These are phyloP conservation scores for Pyrgilauda ruficollis DNA, from an alignment of 2,113 vertebrate genomes.

Conservation along the genomic window DNA sequence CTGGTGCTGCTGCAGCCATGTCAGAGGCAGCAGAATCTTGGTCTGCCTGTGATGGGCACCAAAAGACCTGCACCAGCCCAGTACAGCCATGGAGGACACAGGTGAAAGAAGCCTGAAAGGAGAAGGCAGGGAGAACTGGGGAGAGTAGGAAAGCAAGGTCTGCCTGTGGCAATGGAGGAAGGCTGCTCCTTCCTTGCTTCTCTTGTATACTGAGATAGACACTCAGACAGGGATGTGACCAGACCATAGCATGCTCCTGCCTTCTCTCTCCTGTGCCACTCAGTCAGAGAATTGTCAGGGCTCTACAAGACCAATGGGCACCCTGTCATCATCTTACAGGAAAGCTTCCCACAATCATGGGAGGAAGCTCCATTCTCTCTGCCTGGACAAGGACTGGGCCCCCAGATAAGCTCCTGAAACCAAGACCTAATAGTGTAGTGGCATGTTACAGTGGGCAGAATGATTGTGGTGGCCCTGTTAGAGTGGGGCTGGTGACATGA, in stretches of 20 bases:
- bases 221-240: background rate
- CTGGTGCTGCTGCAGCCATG: background rate
- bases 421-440: background rate
- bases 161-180: background rate
- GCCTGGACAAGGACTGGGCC: background rate
- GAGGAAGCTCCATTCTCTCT: background rate
- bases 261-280: background rate
- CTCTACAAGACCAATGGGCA: background rate
- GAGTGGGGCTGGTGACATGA: background rate
- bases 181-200: background rate
- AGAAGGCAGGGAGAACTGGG: background rate
- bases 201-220: background rate
- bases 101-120: background rate
- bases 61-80: background rate
- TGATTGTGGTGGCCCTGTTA: background rate
- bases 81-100: rapidly evolving
- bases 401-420: background rate
- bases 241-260: background rate
- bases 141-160: background rate
- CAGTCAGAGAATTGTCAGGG: rapidly evolving
- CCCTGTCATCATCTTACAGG: background rate
- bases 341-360: background rate
- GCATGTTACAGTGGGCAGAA: background rate
- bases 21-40: background rate
- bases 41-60: background rate